phyloP scores from a whole-genome alignment of 2,888 invertebrate genomes.

The Eubasilissa splendida region DNA sequence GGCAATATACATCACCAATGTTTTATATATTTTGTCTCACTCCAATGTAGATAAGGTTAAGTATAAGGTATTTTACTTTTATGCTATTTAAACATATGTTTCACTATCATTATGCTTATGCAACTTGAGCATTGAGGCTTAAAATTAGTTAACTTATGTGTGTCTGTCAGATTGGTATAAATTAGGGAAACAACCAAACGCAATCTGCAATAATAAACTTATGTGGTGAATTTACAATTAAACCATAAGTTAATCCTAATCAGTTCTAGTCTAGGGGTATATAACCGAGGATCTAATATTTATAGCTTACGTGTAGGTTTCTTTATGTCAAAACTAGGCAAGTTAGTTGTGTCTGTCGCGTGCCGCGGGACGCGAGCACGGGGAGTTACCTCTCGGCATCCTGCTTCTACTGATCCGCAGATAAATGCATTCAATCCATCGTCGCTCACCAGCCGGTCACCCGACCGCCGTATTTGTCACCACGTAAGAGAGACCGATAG shows the following conservation, averaged over 20 bases:
- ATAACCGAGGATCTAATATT: slow-evolving; percentile 58
- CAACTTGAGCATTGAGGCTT: slow-evolving; percentile 58
- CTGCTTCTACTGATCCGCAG: slow-evolving; percentile 3
- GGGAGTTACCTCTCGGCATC: neutral
- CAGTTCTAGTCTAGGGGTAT: slow-evolving; percentile 59
- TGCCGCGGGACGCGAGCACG: slow-evolving; percentile 2
- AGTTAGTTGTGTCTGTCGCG: slow-evolving; percentile 38
- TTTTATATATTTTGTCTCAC: slow-evolving; percentile 52
- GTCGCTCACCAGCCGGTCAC: neutral
- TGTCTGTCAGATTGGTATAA: slow-evolving; percentile 53
- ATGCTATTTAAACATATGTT: slow-evolving; percentile 57
- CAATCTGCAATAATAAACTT: slow-evolving; percentile 55
- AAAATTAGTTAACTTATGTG: slow-evolving; percentile 59
- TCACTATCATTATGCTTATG: slow-evolving; percentile 58
- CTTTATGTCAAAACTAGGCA: slow-evolving; percentile 56
- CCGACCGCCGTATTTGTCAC: neutral
- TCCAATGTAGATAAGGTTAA: slow-evolving; percentile 57
- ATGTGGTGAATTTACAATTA: slow-evolving; percentile 58
- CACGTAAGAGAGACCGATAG: slow-evolving; percentile 4
- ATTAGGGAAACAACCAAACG: slow-evolving; percentile 53
- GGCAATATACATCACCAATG: slow-evolving; percentile 52
- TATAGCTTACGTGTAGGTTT: slow-evolving; percentile 56
- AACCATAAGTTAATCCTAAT: slow-evolving; percentile 59
- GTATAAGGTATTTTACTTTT: slow-evolving; percentile 56
- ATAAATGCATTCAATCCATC: neutral